Percentiles rank a stretch among this genome's conserved stretches.
These are phyloP conservation scores for Drosophila cracens DNA, from an alignment of 2,888 invertebrate genomes.

Conservation along the genomic window DNA sequence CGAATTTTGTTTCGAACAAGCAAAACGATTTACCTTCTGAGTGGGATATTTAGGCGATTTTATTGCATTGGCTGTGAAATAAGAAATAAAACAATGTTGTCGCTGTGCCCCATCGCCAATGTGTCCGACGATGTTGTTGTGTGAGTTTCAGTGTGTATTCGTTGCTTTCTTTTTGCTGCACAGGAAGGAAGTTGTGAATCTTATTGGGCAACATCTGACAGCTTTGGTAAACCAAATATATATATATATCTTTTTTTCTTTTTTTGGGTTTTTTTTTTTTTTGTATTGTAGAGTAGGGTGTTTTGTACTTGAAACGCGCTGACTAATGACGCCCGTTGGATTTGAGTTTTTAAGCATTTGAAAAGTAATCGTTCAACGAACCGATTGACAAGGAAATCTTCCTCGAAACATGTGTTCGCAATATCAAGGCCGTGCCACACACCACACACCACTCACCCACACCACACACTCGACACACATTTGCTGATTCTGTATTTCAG, in stretches of 20 bases:
- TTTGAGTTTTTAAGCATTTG: conserved; percentile 59
- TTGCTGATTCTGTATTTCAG: conserved; percentile 6
- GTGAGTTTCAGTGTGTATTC: conserved; percentile 11
- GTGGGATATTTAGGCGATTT: conserved; percentile 63
- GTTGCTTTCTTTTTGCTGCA: conserved; percentile 57
- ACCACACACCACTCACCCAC: background rate
- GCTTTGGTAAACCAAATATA: conserved; percentile 57
- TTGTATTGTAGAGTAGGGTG: conserved; percentile 18
- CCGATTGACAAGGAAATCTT: conserved; percentile 81
- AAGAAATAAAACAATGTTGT: conserved; percentile 77
- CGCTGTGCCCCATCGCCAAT: conserved; percentile 33
- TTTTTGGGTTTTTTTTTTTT: background rate
- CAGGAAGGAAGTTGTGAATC: conserved; percentile 76
- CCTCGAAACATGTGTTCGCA: conserved; percentile 75
- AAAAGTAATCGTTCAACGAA: conserved; percentile 79
- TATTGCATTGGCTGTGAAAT: conserved; percentile 75
- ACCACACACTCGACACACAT: conserved; percentile 13
- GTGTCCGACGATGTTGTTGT: conserved; percentile 20
- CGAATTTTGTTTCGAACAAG: conserved; percentile 55
- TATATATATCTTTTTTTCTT: background rate
- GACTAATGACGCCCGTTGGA: conserved; percentile 33
- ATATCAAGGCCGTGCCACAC: conserved; percentile 67
- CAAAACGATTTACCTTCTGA: conserved; percentile 66
- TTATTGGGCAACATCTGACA: conserved; percentile 63
- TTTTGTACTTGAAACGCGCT: conserved; percentile 2